phyloP scores from a whole-genome alignment of 2,797 vertebrate genomes.

The Anabas testudineus region DNA sequence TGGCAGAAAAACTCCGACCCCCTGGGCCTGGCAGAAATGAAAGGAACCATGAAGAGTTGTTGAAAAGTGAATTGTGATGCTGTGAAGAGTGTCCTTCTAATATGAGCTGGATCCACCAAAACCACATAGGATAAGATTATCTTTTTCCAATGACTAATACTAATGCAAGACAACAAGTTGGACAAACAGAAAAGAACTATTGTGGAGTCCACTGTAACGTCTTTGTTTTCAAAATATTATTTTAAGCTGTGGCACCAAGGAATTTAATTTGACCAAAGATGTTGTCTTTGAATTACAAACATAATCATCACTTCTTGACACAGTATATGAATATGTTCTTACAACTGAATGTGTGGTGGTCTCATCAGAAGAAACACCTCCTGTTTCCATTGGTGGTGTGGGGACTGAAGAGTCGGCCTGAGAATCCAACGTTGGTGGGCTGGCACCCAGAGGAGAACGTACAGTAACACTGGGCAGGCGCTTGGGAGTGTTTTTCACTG shows the following conservation, averaged over 20 bases:
- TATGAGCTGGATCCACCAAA: constrained; percentile 2
- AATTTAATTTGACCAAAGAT: neutral
- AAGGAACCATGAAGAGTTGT: constrained; percentile 47
- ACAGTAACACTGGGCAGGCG: constrained; percentile 91
- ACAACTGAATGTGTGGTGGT: constrained; percentile 80
- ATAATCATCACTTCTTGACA: no score
- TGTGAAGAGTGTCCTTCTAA: neutral
- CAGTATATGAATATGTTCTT: constrained; percentile 43
- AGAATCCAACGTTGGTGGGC: constrained; percentile 90
- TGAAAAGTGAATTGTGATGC: neutral
- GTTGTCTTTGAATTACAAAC: neutral
- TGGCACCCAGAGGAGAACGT: constrained; percentile 92
- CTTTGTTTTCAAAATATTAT: neutral
- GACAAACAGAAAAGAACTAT: neutral
- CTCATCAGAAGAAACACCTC: constrained; percentile 86
- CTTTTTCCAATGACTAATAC: neutral
- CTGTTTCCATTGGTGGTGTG: constrained; percentile 85
- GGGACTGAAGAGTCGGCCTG: constrained; percentile 70
- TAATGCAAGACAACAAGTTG: neutral
- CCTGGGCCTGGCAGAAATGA: constrained; percentile 84
- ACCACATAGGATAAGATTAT: constrained; percentile 5
- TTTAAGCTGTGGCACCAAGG: neutral
- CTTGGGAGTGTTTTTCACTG: constrained; percentile 94
- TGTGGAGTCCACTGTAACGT: neutral
- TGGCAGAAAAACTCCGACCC: constrained; percentile 89